phyloP scores from a whole-genome alignment of 1,140 invertebrate species.

The Pomacea maculata region DNA sequence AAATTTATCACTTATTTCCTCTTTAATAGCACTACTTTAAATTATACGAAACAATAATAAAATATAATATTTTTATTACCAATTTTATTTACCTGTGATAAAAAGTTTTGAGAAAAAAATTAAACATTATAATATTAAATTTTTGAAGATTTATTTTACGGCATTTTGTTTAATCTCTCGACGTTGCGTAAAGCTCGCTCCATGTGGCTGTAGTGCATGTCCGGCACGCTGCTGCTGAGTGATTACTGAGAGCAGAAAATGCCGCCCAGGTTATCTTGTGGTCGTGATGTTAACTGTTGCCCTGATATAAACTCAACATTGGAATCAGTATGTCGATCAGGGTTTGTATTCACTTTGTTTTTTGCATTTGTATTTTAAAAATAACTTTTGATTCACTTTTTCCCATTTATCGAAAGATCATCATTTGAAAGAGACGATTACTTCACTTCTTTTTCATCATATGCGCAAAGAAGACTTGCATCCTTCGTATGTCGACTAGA shows the following conservation, averaged over 20 bases:
- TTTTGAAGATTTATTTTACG: not conserved
- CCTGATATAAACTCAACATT: conserved; percentile 55
- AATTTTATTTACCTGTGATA: too few species aligned
- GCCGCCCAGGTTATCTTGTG: conserved; percentile 59
- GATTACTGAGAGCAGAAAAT: conserved; percentile 28
- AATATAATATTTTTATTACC: too few species aligned
- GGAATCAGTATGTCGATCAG: conserved; percentile 54
- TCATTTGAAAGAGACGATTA: not conserved
- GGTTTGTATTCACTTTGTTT: conserved; percentile 33
- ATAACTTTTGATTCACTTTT: conserved; percentile 2
- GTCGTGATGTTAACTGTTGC: conserved; percentile 57
- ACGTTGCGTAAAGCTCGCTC: not conserved
- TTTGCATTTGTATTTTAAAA: not conserved
- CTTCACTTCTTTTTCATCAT: not conserved
- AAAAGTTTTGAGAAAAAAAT: too few species aligned
- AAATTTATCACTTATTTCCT: too few species aligned
- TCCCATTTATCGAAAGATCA: not conserved
- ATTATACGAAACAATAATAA: too few species aligned
- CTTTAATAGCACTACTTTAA: too few species aligned
- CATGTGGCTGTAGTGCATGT: not conserved
- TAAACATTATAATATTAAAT: too few species aligned
- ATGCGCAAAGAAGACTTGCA: too few species aligned
- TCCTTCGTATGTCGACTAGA: too few species aligned
- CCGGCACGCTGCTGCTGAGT: not conserved
- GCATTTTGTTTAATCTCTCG: not conserved